phyloP scores from a whole-genome alignment of 2,797 vertebrate species.

The Jordanella pulchra region DNA sequence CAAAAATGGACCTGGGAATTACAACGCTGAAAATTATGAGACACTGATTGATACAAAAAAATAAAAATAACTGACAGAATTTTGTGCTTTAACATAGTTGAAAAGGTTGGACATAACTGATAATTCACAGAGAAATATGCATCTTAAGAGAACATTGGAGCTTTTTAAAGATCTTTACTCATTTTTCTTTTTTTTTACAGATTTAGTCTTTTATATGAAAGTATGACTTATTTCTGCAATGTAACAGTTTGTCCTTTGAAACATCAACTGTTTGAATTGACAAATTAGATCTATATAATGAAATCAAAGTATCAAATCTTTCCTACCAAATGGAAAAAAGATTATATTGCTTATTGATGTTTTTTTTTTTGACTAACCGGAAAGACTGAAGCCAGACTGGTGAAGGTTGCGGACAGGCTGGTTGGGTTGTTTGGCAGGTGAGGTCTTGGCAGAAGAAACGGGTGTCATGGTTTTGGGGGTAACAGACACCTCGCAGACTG shows the following conservation, averaged over 20 bases:
- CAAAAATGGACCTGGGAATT: too few species aligned
- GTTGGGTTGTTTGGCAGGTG: slow-evolving; percentile 91
- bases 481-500: slow-evolving; percentile 94
- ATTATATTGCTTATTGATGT: neutral
- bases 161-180: neutral
- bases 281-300: neutral
- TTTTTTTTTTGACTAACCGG: slow-evolving; percentile 78
- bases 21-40: too few species aligned
- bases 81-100: neutral
- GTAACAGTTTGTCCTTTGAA: neutral
- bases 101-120: neutral
- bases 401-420: slow-evolving; percentile 96
- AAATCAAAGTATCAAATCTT: neutral
- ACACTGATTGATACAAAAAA: too few species aligned
- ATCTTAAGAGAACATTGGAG: neutral
- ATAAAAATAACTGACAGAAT: neutral
- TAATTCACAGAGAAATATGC: neutral
- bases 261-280: neutral
- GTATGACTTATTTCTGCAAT: neutral
- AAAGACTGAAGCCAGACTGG: slow-evolving; percentile 98
- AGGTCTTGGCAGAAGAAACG: slow-evolving; percentile 93
- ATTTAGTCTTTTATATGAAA: neutral
- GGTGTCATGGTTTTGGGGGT: slow-evolving; percentile 95
- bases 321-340: neutral
- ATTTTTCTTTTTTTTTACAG: neutral